Evolutionary conservation across 1,140 invertebrate species (phyloP).

Genomic region (Oncopodura yosiiana): DNA sequence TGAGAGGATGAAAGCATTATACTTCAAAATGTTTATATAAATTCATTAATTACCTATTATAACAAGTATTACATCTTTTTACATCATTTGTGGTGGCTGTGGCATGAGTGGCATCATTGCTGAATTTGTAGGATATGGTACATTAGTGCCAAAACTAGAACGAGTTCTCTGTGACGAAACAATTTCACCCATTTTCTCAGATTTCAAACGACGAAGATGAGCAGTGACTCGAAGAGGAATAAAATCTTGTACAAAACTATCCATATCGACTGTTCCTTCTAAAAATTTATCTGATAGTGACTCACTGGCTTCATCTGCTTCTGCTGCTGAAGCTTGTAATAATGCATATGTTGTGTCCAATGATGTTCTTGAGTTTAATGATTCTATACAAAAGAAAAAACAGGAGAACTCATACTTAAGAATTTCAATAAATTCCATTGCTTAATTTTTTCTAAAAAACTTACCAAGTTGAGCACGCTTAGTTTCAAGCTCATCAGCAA

Average conservation of each 20-base stretch:
- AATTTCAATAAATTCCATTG: background rate
- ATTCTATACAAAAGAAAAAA: conserved; percentile 46
- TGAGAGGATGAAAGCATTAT: too few species aligned
- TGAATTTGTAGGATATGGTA: conserved; percentile 46
- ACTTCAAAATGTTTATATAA: too few species aligned
- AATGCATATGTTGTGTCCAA: conserved; percentile 70
- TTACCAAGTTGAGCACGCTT: conserved; percentile 39
- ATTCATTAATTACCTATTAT: background rate
- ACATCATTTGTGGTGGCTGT: conserved; percentile 33
- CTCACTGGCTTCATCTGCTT: conserved; percentile 81
- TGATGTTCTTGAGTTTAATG: conserved; percentile 56
- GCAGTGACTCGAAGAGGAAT: conserved; percentile 59
- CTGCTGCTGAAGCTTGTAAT: conserved; percentile 70
- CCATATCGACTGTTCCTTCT: conserved; percentile 57
- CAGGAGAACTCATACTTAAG: background rate
- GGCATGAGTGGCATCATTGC: conserved; percentile 49
- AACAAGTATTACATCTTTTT: background rate
- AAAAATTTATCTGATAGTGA: conserved; percentile 64
- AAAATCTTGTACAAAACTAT: conserved; percentile 69
- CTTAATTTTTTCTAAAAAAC: background rate
- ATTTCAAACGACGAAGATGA: conserved; percentile 70
- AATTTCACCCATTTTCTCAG: conserved; percentile 74
- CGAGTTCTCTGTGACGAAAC: conserved; percentile 42
- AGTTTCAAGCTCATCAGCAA: conserved; percentile 57
- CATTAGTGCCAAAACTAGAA: conserved; percentile 14